Evolutionary conservation across 1,140 invertebrate genomes (phyloP), one percentile per base, ranked within the genome.

Genomic region (Drosophila subobscura): DNA sequence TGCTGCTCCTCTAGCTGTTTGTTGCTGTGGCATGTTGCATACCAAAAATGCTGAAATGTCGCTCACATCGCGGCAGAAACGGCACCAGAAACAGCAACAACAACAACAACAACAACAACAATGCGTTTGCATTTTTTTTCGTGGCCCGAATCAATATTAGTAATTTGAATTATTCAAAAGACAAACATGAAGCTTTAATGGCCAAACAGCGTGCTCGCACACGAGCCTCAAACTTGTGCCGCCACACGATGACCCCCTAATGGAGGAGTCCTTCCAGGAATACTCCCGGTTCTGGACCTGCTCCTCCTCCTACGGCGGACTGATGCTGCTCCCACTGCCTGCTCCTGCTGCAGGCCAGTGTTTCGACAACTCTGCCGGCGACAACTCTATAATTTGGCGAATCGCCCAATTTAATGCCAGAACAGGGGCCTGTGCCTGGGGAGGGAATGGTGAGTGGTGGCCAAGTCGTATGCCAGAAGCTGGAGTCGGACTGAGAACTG

Each of bases 111-210:
- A 49, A 6, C 51, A 59, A 45, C 50, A 40, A 71, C 73, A 85
- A 80, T 85, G 83, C 83, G 78, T 83, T 88, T 33, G 70, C 79
- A 66, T 88, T 88, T 88, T 88, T 88, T 88, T 53, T 78, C 78
- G 75, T 89, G 60, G 77, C 77, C 78, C 75, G 77, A 89, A 91
- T 91, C 90, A 91, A 91, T 91, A 91, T 91, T 91, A 91, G 90
- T 91, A 91, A 91, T 91, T 91, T 91, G 90, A 91, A 91, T 91
- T 90, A 91, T 91, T 91, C 90, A 91, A 63, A 89, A 90, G 89
- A 90, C 89, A 91, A 91, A 91, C 90, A 91, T 91, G 90, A 91
- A 91, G 89, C 90, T 91, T 91, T 91, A 91, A 91, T 91, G 90
- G 89, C 83, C 90, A 91, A 91, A 91, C 89, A 91, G 81, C 81